Evolutionary conservation across 2,113 vertebrate species (phyloP).

Genomic region (Eulemur macaco): DNA sequence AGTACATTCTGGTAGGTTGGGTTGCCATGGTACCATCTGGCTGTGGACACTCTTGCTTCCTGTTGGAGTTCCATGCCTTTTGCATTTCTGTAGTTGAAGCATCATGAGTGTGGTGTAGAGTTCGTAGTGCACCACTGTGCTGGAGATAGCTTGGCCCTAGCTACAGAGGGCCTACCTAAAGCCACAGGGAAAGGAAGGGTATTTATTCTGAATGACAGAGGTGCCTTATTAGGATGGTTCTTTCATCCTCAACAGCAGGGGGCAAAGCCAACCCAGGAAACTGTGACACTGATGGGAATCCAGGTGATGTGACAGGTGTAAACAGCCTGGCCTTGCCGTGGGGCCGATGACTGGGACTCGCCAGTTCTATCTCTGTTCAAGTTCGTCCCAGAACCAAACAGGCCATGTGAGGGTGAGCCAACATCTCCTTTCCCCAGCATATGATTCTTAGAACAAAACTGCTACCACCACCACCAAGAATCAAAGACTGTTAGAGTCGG

Average conservation of each 20-base stretch:
- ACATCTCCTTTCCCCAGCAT: accelerated
- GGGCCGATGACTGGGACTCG: too few species aligned
- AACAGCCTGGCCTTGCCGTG: accelerated
- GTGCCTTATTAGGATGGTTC: accelerated
- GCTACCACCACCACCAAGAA: accelerated
- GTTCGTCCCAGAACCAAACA: neutral
- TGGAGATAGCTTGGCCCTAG: accelerated
- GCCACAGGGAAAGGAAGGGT: accelerated
- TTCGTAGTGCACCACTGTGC: neutral
- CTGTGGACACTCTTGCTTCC: neutral
- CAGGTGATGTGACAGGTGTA: accelerated
- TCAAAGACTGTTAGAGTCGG: neutral
- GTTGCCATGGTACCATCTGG: neutral
- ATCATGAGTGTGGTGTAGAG: neutral
- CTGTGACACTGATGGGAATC: accelerated
- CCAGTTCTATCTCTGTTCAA: too few species aligned
- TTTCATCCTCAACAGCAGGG: neutral
- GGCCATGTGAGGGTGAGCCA: accelerated
- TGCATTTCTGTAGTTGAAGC: neutral
- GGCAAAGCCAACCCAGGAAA: neutral
- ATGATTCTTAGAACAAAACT: neutral
- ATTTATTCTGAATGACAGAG: accelerated
- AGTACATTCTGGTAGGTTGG: neutral
- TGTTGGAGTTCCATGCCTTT: neutral
- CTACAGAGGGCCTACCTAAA: accelerated